These are phyloP conservation scores for Elysia crispata DNA, from an alignment of 2,888 invertebrate species.

Conservation along the genomic window DNA sequence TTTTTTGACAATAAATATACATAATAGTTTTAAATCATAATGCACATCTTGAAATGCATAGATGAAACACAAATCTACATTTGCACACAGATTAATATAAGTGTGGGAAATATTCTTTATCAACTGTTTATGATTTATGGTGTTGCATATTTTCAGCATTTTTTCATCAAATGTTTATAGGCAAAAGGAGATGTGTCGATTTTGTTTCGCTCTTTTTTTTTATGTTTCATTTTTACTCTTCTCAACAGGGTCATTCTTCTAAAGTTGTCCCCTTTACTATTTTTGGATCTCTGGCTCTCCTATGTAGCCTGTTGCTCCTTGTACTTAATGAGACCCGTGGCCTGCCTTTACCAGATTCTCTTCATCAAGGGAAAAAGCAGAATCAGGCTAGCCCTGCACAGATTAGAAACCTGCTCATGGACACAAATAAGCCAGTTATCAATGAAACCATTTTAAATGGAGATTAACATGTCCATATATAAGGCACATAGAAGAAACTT, in stretches of 20 bases:
- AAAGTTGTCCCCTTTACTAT: conserved; percentile 68
- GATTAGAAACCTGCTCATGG: too few species aligned
- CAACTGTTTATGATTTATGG: neutral
- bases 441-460: too few species aligned
- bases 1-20: too few species aligned
- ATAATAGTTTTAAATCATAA: too few species aligned
- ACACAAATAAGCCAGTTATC: neutral
- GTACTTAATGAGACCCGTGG: conserved; percentile 70
- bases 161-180: conserved; percentile 6
- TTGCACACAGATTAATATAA: too few species aligned
- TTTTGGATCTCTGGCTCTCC: conserved; percentile 68
- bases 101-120: too few species aligned
- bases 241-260: conserved; percentile 55
- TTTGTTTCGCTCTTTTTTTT: too few species aligned
- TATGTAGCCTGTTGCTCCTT: conserved; percentile 64
- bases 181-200: neutral
- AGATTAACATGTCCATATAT: too few species aligned
- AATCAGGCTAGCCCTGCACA: too few species aligned
- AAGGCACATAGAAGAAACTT: too few species aligned
- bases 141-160: neutral
- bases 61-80: too few species aligned
- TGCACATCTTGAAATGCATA: too few species aligned
- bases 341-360: conserved; percentile 61
- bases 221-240: conserved; percentile 23
- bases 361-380: conserved; percentile 17